Percentiles rank a stretch among this genome's conserved stretches.
Conservation (phyloP, 2,888 invertebrate genomes). For the Hypomecis atomaria region DNA sequence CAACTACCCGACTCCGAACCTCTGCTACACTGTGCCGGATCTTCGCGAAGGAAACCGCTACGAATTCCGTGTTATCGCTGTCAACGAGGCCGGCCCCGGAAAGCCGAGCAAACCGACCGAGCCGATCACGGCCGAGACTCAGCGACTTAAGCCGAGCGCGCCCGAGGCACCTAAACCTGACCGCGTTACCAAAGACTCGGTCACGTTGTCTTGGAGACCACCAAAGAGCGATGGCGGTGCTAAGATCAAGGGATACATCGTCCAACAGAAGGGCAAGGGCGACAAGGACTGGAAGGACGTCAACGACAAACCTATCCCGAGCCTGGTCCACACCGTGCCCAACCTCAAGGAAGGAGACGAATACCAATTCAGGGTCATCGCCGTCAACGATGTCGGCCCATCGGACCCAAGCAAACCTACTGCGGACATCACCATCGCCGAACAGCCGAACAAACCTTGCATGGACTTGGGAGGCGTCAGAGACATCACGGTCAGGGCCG, state of each 20-base stretch:
- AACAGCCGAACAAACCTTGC: conserved; percentile 97
- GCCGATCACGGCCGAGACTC: conserved; percentile 94
- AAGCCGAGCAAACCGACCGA: conserved; percentile 98
- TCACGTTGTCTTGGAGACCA: conserved; percentile 95
- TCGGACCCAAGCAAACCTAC: conserved; percentile 94
- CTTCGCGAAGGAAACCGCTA: conserved; percentile 96
- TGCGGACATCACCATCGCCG: conserved; percentile 91
- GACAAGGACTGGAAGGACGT: conserved; percentile 94
- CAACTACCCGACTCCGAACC: conserved; percentile 96
- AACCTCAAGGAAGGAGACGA: conserved; percentile 96
- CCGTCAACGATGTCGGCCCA: conserved; percentile 94
- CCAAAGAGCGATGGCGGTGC: conserved; percentile 95
- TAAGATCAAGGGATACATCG: conserved; percentile 95
- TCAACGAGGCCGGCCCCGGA: conserved; percentile 98
- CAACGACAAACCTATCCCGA: conserved; percentile 90
- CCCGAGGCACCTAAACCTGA: conserved; percentile 97
- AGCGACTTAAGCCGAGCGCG: conserved; percentile 93
- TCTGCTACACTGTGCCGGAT: conserved; percentile 95
- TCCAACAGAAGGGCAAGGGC: conserved; percentile 94
- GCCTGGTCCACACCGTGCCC: conserved; percentile 92
- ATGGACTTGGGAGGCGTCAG: conserved; percentile 97
- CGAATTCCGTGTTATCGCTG: conserved; percentile 97
- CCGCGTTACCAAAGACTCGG: conserved; percentile 95
- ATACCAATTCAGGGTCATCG: conserved; percentile 97
- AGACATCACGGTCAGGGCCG: conserved; percentile 98